phyloP scores from a whole-genome alignment of 2,888 invertebrate species.

The Acronicta leporina region DNA sequence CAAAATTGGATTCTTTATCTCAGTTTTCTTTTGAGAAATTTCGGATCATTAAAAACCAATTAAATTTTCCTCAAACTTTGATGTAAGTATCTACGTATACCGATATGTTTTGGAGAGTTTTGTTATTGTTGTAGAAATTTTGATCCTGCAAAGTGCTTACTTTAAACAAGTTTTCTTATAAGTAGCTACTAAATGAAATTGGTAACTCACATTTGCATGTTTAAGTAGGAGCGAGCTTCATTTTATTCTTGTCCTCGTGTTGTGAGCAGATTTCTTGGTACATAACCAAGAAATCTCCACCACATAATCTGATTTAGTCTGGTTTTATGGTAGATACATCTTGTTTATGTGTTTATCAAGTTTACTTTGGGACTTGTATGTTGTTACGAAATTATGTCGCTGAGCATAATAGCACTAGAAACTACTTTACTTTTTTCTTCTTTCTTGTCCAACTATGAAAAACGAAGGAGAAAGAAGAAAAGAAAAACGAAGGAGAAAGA shows the following conservation, averaged over 20 bases:
- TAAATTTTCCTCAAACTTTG: constrained; percentile 24
- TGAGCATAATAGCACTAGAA: constrained; percentile 10
- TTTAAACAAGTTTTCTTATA: constrained; percentile 31
- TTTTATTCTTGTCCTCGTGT: constrained; percentile 26
- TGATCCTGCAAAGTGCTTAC: constrained; percentile 13
- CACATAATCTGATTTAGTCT: too few relatives aligned
- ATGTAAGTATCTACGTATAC: neutral
- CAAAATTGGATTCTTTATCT: constrained; percentile 31
- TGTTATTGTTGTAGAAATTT: constrained; percentile 23
- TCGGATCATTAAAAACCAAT: constrained; percentile 35
- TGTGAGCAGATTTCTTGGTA: too few relatives aligned
- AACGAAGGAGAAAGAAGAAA: too few relatives aligned
- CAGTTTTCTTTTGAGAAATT: constrained; percentile 14
- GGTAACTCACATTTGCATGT: constrained; percentile 40
- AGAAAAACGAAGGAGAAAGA: too few relatives aligned
- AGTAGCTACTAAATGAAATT: constrained; percentile 34
- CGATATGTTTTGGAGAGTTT: constrained; percentile 1
- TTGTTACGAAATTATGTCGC: constrained; percentile 11
- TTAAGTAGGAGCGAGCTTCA: constrained; percentile 31
- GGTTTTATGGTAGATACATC: constrained; percentile 10
- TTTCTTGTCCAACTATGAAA: neutral
- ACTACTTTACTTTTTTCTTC: neutral
- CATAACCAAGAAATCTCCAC: too few relatives aligned
- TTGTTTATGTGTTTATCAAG: constrained; percentile 1
- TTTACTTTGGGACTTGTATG: constrained; percentile 11